A percentile compares a stretch with the other conserved stretches of the same genome.
phyloP scores from a whole-genome alignment of 2,797 vertebrate genomes.

The Xyrichtys novacula region DNA sequence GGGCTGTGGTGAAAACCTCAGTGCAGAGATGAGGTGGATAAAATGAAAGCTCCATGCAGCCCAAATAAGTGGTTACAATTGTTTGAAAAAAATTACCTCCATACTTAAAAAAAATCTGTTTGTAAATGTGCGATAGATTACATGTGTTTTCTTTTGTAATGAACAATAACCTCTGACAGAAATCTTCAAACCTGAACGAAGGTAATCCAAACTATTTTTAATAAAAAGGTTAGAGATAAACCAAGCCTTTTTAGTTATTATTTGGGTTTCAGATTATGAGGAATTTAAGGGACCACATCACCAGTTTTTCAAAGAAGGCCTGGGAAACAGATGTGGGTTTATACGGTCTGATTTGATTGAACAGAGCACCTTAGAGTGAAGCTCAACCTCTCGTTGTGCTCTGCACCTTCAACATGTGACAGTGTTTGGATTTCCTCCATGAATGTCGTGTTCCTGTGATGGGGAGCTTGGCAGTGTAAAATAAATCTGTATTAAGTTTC shows the following conservation, averaged over 20 bases:
- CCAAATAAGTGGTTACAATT: no score
- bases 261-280: background rate
- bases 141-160: no score
- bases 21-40: no score
- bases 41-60: no score
- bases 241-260: background rate
- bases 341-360: constrained; percentile 21
- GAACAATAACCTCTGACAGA: background rate
- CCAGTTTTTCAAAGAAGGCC: background rate
- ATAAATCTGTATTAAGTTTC: constrained; percentile 29
- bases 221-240: no score
- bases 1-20: no score
- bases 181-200: background rate
- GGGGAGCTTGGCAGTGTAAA: constrained; percentile 15
- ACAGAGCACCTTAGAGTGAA: constrained; percentile 8
- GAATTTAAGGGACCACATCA: background rate
- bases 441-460: background rate
- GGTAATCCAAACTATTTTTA: background rate
- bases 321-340: constrained; percentile 43
- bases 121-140: no score
- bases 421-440: constrained; percentile 29
- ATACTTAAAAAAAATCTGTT: no score
- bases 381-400: constrained; percentile 2
- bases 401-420: background rate
- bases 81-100: no score